Percentiles rank a stretch among this genome's conserved stretches.
Evolutionary conservation across 2,888 invertebrate species (phyloP).

Genomic region (Cotesia congregata): DNA sequence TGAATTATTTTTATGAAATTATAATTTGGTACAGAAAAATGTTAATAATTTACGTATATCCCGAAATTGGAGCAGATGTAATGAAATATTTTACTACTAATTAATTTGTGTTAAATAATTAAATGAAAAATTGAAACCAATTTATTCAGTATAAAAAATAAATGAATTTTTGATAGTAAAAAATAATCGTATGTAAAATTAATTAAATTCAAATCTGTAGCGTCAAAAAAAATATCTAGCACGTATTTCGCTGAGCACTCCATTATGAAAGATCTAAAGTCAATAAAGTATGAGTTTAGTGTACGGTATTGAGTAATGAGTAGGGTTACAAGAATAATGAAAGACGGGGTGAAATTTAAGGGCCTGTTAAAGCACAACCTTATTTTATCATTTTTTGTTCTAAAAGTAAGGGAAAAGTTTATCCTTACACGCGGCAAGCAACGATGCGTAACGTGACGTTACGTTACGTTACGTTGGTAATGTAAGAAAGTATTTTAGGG

Average conservation of each 20-base stretch:
- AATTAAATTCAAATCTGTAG: background rate
- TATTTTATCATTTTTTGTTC: background rate
- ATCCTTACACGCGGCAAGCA: slow-evolving; percentile 38
- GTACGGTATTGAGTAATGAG: background rate
- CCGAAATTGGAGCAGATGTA: background rate
- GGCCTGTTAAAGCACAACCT: background rate
- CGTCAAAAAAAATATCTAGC: background rate
- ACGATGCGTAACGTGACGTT: background rate
- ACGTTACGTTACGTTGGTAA: slow-evolving; percentile 44
- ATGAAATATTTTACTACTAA: background rate
- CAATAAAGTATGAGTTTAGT: background rate
- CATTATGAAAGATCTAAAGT: background rate
- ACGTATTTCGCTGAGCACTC: background rate
- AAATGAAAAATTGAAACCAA: background rate
- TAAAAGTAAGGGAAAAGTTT: slow-evolving; percentile 12
- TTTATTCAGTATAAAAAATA: too few species aligned
- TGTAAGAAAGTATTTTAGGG: slow-evolving; percentile 45
- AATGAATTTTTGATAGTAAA: too few species aligned
- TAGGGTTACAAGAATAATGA: slow-evolving; percentile 1
- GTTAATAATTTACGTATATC: background rate
- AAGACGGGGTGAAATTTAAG: background rate
- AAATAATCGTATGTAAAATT: background rate
- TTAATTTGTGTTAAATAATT: background rate
- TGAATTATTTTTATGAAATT: background rate
- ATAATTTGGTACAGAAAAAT: background rate